Percentiles rank a stretch among this genome's conserved stretches.
Conservation (phyloP, 2,888 invertebrate genomes). For the Volucella inanis region DNA sequence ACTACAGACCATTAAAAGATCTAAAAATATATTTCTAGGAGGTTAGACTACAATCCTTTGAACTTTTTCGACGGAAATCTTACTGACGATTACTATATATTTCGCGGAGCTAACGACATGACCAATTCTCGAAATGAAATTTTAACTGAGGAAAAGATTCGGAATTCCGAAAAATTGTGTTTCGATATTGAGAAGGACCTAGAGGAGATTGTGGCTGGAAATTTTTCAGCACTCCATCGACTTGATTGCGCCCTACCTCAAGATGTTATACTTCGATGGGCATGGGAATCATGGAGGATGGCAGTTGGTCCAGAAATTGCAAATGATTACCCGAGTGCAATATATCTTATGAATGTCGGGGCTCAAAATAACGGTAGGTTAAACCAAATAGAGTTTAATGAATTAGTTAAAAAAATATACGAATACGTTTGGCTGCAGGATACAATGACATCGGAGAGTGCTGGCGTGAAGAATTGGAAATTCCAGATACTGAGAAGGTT, state of each 20-base stretch:
- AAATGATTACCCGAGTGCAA: conserved; percentile 84
- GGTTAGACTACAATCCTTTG: conserved; percentile 64
- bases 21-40: conserved; percentile 28
- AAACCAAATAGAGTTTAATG: neutral
- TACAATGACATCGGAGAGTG: conserved; percentile 86
- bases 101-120: conserved; percentile 60
- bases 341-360: conserved; percentile 86
- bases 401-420: neutral
- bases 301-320: conserved; percentile 85
- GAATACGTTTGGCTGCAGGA: conserved; percentile 82
- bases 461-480: conserved; percentile 88
- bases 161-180: conserved; percentile 81
- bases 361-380: conserved; percentile 86
- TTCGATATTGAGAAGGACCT: conserved; percentile 87
- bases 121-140: conserved; percentile 17
- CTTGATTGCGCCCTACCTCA: conserved; percentile 75
- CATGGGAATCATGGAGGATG: conserved; percentile 88
- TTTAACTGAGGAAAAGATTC: conserved; percentile 62
- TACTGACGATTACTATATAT: conserved; percentile 75
- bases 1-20: neutral
- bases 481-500: conserved; percentile 84
- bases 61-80: conserved; percentile 72
- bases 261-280: conserved; percentile 84
- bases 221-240: conserved; percentile 76
- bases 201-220: conserved; percentile 85